Conservation (phyloP, 2,888 invertebrate species). For the Leistus spinibarbis region DNA sequence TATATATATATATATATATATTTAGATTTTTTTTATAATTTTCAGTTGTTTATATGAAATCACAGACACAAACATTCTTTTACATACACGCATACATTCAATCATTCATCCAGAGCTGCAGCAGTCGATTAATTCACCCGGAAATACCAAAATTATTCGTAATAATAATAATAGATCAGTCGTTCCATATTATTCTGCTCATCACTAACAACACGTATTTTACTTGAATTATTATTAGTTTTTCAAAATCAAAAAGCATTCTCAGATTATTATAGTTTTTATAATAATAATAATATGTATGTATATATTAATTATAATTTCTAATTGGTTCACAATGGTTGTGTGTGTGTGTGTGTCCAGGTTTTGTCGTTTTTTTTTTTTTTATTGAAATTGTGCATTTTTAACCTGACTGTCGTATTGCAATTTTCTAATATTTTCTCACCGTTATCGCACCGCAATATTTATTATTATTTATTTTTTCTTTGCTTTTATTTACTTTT, state of each 20-base stretch:
- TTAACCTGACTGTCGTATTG: neutral
- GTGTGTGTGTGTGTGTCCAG: neutral
- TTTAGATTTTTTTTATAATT: neutral
- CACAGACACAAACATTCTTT: constrained; percentile 4
- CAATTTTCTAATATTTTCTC: neutral
- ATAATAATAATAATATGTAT: neutral
- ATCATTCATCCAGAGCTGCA: neutral
- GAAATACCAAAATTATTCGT: neutral
- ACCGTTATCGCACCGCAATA: neutral
- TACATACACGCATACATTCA: neutral
- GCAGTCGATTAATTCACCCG: neutral
- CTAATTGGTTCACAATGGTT: neutral
- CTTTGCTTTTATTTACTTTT: neutral
- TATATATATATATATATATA: neutral
- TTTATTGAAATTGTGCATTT: neutral
- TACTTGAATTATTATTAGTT: neutral
- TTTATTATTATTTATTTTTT: neutral
- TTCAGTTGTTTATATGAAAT: constrained; percentile 8
- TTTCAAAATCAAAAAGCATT: neutral
- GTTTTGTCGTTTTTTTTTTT: too few species aligned
- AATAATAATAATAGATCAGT: neutral
- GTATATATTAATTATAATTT: neutral
- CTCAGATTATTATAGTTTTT: neutral
- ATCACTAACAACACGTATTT: neutral
- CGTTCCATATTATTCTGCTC: neutral